Base-by-base conservation (phyloP, 2,113 vertebrate genomes). In the Cyprinodon brontotheroides region DNA sequence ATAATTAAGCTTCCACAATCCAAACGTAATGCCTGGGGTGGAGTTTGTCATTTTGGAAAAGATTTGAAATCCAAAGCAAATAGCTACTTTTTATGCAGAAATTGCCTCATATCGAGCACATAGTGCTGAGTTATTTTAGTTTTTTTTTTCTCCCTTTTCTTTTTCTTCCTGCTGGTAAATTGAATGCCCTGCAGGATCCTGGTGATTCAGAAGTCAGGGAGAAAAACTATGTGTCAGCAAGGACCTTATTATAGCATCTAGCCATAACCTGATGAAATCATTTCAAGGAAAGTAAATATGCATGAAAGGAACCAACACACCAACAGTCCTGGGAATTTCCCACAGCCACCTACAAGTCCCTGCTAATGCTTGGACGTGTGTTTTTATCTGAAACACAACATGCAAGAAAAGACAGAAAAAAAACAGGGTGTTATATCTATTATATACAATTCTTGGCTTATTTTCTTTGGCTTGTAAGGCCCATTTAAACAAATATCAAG, bases 261-360 rank as follows among this genome's bases (percentile, higher is more conserved):
- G 68, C 40, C 68, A 50, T 74, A 70, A n/a, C 20, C 0, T 62
- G 41, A 45, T 41, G 61, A 60, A 22, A 59, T 77, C n/a, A 66
- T 53, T 47, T 79, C 17, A 74, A 43, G 67, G 48, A 84, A 79
- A 74, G 13, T 3, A 37, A 57, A 47, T 43, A 41, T 60, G 65
- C 66, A 76, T 82, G 22, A 75, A 59, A 61, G 43, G 45, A 79
- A 74, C 48, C n/a, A 74, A 71, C 75, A 74, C 74, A 79, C n/a
- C 48, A 1, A 78, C 70, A 70, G 22, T 29, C 12, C 38, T 14
- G 70, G 77, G 72, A 85, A 40, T 80, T 79, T 79, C 70, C 77
- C 67, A 50, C 39, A 39, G 65, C 74, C 39, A 71, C 11, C 57
- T 75, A 14, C 15, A 37, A 61, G 65, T 70, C 38, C 69, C 39